Conservation (phyloP, 2,797 vertebrate species). For the Leptoclinus maculatus region DNA sequence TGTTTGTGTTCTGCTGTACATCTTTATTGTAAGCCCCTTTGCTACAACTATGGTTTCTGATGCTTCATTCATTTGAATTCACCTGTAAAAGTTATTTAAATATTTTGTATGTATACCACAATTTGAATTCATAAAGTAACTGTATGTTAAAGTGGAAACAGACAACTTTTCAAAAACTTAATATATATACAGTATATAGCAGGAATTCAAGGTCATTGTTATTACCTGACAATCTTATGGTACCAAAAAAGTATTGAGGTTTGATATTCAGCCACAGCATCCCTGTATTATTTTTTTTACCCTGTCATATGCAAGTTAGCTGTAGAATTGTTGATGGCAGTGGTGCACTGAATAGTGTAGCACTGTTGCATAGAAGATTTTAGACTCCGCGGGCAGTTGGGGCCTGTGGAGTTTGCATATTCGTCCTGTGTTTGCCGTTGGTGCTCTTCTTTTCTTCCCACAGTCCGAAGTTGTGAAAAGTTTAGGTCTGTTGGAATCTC, state of each 20-base stretch:
- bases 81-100: background rate
- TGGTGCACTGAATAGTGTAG: background rate
- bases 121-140: background rate
- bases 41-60: background rate
- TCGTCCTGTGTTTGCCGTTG: background rate
- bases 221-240: background rate
- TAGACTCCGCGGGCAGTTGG: background rate
- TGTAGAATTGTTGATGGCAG: background rate
- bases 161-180: background rate
- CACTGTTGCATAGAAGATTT: background rate
- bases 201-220: background rate
- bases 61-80: background rate
- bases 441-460: background rate
- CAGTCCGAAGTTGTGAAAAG: background rate
- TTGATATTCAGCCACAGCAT: background rate
- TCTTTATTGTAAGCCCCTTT: background rate
- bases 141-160: background rate
- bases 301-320: background rate
- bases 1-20: constrained; percentile 40
- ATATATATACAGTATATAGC: too few species aligned
- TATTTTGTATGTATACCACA: background rate
- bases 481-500: background rate
- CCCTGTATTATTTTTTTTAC: background rate
- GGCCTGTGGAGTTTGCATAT: background rate
- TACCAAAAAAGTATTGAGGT: background rate